Percentiles rank a stretch among this genome's conserved stretches.
phyloP scores from a whole-genome alignment of 23 tunicate species.

The Botrylloides violaceus region DNA sequence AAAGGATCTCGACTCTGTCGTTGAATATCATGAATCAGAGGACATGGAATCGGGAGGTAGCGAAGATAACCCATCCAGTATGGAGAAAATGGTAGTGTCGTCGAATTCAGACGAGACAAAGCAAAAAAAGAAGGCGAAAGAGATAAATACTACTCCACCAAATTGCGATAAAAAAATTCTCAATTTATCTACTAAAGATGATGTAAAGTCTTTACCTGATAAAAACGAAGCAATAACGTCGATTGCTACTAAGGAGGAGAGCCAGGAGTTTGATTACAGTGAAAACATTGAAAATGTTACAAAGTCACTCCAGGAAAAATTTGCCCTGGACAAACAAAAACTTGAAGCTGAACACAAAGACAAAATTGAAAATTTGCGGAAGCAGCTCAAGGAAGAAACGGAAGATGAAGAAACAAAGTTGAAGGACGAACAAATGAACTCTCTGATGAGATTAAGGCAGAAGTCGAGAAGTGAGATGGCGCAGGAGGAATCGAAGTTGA shows the following conservation, averaged over 20 bases:
- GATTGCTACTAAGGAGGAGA: too few species aligned
- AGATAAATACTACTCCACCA: neutral
- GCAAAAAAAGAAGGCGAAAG: neutral
- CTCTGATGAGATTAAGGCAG: constrained; percentile 19
- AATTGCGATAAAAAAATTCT: neutral
- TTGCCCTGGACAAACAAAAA: constrained; percentile 28
- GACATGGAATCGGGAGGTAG: constrained; percentile 39
- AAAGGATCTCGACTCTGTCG: constrained; percentile 45
- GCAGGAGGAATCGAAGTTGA: constrained; percentile 25
- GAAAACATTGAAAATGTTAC: neutral
- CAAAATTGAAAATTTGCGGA: constrained; percentile 9
- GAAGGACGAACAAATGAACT: constrained; percentile 26
- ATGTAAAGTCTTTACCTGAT: neutral
- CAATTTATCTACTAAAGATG: neutral
- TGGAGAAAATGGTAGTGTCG: constrained; percentile 57
- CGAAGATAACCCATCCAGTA: constrained; percentile 19
- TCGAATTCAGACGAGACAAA: constrained; percentile 41
- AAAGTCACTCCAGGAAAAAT: constrained; percentile 8
- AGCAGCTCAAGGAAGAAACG: constrained; percentile 17
- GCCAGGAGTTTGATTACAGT: neutral
- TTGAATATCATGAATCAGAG: constrained; percentile 82
- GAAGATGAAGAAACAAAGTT: constrained; percentile 37
- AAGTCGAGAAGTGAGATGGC: constrained; percentile 43
- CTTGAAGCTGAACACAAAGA: constrained; percentile 16
- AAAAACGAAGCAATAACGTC: too few species aligned